Evolutionary conservation across 2,888 invertebrate species (phyloP), one percentile per base, ranked within the genome.

Genomic region (Cephus spinipes): DNA sequence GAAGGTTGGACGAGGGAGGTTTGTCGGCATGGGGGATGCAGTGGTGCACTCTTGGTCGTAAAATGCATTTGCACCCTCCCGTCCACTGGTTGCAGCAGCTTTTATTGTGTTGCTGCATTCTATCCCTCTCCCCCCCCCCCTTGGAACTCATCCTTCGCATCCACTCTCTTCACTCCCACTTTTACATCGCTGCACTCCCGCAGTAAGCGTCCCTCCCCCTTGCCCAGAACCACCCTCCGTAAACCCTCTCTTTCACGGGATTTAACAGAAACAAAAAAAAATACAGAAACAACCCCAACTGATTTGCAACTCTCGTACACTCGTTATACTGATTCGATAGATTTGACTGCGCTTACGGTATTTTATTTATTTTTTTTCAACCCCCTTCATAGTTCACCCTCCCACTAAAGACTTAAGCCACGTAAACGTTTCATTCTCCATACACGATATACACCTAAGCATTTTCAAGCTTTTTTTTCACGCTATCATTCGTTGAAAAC

Each of bases 251-350:
- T 71, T 35, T 33, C 75, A 77, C 75, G 34, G 76, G 77, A 55
- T 79, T 77, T 79, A 76, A 76, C 75, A 73, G 75, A 80, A 79
- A 36, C 12, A 35, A 35, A 84, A 82, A 86, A 87, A 77, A 76
- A 78, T 36, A 23, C 23, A 55, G 9, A 55, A 88, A 86, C 81
- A 84, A 77, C 81, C 81, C 78, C 85, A 85, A 87, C 88, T 89
- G 89, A 89, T 90, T 89, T 89, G 90, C 87, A 87, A 88, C 88
- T 86, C 85, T 81, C 84, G 86, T 86, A 85, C 87, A 88, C 87
- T 89, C 89, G 90, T 90, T 90, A 90, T 90, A 90, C 87, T 88
- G 90, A 90, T 89, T 90, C 88, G 88, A 90, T 90, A 88, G 90
- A 90, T 90, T 89, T 88, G 87, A 88, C 88, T 85, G 85, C 84